phyloP scores from a whole-genome alignment of 2,888 invertebrate genomes.

The Brachynemurus nebulosus region DNA sequence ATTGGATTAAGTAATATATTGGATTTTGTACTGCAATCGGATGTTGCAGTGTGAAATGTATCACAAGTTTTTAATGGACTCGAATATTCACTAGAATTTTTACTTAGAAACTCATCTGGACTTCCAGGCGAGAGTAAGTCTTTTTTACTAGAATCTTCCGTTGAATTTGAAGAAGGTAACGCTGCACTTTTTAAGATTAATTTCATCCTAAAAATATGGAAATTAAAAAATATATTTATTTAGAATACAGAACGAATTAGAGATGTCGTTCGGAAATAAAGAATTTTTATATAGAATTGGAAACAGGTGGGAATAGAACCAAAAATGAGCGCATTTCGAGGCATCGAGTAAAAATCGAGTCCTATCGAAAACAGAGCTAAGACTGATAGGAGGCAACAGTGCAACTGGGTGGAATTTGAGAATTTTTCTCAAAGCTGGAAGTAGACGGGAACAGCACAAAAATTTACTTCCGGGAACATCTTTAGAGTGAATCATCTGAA shows the following conservation, averaged over 20 bases:
- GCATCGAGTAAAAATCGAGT: too few relatives aligned
- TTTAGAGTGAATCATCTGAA: too few relatives aligned
- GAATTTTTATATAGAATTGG: too few relatives aligned
- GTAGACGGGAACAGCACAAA: too few relatives aligned
- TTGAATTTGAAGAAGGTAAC: constrained; percentile 32
- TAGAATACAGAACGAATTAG: constrained; percentile 3
- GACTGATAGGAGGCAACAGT: too few relatives aligned
- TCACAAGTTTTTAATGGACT: constrained; percentile 36
- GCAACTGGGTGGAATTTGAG: too few relatives aligned
- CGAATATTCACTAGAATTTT: constrained; percentile 22
- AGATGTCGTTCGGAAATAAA: too few relatives aligned
- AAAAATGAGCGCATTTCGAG: constrained; percentile 1
- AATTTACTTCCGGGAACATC: too few relatives aligned
- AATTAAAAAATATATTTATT: constrained; percentile 7
- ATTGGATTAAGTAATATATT: constrained; percentile 20
- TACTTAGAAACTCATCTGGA: constrained; percentile 1
- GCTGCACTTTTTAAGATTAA: constrained; percentile 47
- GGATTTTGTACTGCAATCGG: constrained; percentile 35
- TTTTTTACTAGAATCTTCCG: constrained; percentile 20
- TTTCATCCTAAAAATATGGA: constrained; percentile 40
- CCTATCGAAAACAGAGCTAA: too few relatives aligned
- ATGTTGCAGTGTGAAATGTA: constrained; percentile 63
- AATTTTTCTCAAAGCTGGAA: too few relatives aligned
- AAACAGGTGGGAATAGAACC: constrained; percentile 3
- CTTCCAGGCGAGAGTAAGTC: constrained; percentile 16